These are phyloP conservation scores for Pelecanus crispus DNA, from an alignment of 2,113 vertebrate species.

Conservation along the genomic window DNA sequence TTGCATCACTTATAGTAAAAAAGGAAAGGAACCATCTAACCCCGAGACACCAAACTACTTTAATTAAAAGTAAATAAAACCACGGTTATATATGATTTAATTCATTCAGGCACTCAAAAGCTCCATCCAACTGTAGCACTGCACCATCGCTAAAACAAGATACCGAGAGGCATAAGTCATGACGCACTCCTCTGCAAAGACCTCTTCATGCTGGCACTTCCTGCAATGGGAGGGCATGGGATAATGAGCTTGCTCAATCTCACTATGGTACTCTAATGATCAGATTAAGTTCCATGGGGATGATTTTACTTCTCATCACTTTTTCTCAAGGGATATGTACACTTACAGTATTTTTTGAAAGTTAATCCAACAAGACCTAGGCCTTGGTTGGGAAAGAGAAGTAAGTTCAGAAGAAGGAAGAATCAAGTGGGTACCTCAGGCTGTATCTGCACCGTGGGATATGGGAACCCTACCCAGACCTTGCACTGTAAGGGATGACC, in stretches of 20 bases:
- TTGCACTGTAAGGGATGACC: background rate
- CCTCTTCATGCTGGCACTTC: background rate
- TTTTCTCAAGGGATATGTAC: background rate
- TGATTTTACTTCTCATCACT: background rate
- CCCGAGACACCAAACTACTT: background rate
- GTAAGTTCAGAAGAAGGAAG: background rate
- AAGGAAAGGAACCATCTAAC: background rate
- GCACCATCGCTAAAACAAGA: background rate
- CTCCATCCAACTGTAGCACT: background rate
- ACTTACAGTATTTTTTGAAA: background rate
- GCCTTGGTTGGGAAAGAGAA: background rate
- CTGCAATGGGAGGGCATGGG: background rate
- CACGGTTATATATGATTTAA: background rate
- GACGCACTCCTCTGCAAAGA: background rate
- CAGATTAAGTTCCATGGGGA: background rate
- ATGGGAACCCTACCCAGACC: background rate
- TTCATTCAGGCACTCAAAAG: background rate
- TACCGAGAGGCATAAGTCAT: rapidly evolving
- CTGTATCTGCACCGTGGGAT: background rate
- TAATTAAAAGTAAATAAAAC: background rate
- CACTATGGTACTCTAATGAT: background rate
- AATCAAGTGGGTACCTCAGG: background rate
- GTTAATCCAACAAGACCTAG: background rate
- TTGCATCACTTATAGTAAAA: background rate
- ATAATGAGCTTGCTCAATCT: background rate